Evolutionary conservation across 2,113 vertebrate genomes (phyloP).

Genomic region (Corvus hawaiiensis): DNA sequence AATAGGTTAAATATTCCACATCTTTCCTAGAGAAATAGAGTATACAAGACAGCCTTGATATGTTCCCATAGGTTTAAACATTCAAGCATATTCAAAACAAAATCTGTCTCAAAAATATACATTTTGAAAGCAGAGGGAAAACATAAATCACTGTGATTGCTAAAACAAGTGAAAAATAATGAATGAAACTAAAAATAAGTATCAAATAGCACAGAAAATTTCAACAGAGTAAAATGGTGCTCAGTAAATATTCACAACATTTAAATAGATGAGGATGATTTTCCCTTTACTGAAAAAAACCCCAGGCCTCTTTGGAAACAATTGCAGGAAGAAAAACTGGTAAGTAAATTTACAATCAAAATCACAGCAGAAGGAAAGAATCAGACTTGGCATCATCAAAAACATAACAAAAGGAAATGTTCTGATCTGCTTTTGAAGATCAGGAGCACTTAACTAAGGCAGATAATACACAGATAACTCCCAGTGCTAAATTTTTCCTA

Average conservation of each 20-base stretch:
- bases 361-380: background rate
- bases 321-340: background rate
- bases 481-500: background rate
- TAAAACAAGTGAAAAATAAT: background rate
- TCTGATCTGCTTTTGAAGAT: background rate
- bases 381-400: background rate
- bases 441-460: background rate
- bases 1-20: background rate
- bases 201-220: background rate
- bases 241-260: background rate
- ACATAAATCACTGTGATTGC: background rate
- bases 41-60: background rate
- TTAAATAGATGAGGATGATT: background rate
- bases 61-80: background rate
- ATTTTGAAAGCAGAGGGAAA: slow-evolving; percentile 4
- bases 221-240: background rate
- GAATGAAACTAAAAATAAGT: background rate
- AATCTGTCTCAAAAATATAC: background rate
- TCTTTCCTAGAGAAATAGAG: background rate
- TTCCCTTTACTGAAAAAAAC: background rate
- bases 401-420: background rate
- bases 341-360: background rate
- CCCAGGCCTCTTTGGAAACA: background rate
- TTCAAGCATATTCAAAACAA: background rate
- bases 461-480: background rate